Evolutionary conservation across 2,113 vertebrate species (phyloP).

Genomic region (Mus spicilegus): DNA sequence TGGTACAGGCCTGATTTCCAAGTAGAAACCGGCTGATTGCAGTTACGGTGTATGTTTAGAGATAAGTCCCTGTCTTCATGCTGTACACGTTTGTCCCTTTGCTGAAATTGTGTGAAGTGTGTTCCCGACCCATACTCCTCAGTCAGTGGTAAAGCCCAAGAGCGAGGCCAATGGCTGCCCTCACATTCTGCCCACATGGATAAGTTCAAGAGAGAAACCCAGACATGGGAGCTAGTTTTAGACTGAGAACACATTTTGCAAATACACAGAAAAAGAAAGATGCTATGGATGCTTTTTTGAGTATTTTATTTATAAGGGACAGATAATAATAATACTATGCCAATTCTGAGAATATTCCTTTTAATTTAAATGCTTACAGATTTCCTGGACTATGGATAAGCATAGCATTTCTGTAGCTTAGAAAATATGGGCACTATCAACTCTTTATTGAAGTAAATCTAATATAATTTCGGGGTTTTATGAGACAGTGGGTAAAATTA

Average conservation of each 20-base stretch:
- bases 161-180: not conserved
- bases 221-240: not conserved
- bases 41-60: not conserved
- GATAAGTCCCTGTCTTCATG: not conserved
- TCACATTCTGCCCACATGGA: not conserved
- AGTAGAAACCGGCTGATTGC: not conserved
- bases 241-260: not conserved
- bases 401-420: not conserved
- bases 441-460: constrained; percentile 27
- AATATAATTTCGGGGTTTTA: constrained; percentile 26
- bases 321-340: not conserved
- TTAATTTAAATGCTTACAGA: not conserved
- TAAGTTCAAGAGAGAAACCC: not conserved
- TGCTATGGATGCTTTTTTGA: not conserved
- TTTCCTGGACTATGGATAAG: not conserved
- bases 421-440: not conserved
- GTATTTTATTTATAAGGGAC: not conserved
- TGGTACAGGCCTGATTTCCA: not conserved
- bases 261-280: not conserved
- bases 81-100: not conserved
- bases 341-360: not conserved
- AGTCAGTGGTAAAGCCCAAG: not conserved
- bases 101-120: not conserved
- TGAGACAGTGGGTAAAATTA: constrained; percentile 36
- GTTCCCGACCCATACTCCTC: not conserved